Evolutionary conservation across 2,113 vertebrate species (phyloP).

Genomic region (Gymnorhina tibicen): DNA sequence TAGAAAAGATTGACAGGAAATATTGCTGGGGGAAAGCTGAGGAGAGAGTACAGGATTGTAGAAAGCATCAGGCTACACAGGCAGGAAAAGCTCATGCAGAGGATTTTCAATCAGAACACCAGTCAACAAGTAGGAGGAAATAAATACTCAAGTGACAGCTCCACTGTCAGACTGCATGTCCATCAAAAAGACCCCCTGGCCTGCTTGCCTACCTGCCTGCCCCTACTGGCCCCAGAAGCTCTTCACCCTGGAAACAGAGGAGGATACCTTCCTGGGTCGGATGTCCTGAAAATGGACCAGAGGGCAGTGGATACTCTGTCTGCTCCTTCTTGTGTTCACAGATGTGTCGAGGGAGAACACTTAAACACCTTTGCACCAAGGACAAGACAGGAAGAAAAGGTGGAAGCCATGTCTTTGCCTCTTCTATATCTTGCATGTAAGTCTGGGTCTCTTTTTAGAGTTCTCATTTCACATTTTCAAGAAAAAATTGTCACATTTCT

Average conservation of each 20-base stretch:
- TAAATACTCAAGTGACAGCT: background rate
- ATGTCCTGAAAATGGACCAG: background rate
- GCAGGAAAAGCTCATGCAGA: background rate
- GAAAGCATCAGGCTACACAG: background rate
- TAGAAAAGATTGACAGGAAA: background rate
- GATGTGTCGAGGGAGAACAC: background rate
- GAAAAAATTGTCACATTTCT: background rate
- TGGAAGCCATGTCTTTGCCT: background rate
- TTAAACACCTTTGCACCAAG: background rate
- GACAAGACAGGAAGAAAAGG: background rate
- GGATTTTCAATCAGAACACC: fast-evolving
- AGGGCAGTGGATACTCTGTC: background rate
- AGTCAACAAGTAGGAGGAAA: background rate
- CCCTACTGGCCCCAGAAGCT: background rate
- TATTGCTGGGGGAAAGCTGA: background rate
- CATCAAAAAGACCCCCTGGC: background rate
- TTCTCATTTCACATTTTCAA: background rate
- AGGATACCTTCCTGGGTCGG: fast-evolving
- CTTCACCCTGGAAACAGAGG: background rate
- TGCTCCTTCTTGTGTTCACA: background rate
- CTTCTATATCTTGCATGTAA: background rate
- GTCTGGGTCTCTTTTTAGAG: background rate
- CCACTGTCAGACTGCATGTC: background rate
- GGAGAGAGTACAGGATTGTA: background rate
- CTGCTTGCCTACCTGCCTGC: background rate